Base-by-base conservation (phyloP, 1,140 invertebrate species). In the Neoseiulus cucumeris region DNA sequence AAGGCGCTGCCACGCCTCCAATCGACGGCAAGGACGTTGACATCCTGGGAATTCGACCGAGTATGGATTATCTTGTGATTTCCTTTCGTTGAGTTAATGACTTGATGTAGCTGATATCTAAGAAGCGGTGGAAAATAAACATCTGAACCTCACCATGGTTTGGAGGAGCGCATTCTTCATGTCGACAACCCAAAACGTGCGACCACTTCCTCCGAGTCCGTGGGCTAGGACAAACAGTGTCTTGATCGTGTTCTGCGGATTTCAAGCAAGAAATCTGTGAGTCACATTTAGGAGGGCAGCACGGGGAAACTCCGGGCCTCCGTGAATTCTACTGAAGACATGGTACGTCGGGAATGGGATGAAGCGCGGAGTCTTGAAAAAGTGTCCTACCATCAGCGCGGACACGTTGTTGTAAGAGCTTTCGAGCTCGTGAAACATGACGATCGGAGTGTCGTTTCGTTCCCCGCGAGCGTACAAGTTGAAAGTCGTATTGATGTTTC, bases 191-290 rank as follows among this genome's bases (percentile, higher is more conserved):
- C 91, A 94, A 6, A 88, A 82, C 68, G 87, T 84, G 22, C 85
- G 83, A 72, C 89, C 91, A 70, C 85, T 87, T 41, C 88, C 89
- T 0, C 89, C 87, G 72, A 95, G 95, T 6, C 91, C 92, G 71
- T 96, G 92, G 0, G 92, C 87, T 66, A 95, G 86, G 29, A 95
- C 82, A 74, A 90, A 87, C 17, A 87, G 22, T 18, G 22, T 17
- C 9, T 59, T 59, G 9, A 14, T n/a, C 25, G 51, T 59, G 4
- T 25, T 9, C 51, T 59, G 51, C 22, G 2, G n/a, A 39, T 39
- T 39, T 39, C 33, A 39, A n/a, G n/a, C 33, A 39, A 39, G 33
- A 39, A 39, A 6, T 39, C 33, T 9, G 4, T 9, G 9, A 39
- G 33, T 4, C n/a, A n/a, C n/a, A n/a, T n/a, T n/a, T n/a, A n/a